A percentile compares a stretch with the other conserved stretches of the same genome.
Evolutionary conservation across 2,113 vertebrate genomes (phyloP).

Genomic region (Scalopus aquaticus): DNA sequence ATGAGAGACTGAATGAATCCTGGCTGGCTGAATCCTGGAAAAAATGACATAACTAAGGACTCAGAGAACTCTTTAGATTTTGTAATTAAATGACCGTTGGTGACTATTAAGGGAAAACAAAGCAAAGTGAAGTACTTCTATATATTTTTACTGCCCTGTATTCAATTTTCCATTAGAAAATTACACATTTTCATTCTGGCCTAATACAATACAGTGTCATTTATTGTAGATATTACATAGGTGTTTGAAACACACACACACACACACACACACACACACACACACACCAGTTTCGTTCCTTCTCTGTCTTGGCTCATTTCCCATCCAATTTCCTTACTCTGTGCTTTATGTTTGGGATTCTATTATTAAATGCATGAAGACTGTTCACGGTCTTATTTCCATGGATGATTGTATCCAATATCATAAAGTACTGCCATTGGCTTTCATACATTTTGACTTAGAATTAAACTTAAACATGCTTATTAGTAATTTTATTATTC

Average conservation of each 20-base stretch:
- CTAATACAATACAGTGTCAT: neutral
- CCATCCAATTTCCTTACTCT: neutral
- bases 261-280: no score
- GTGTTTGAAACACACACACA: neutral
- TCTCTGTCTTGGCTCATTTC: neutral
- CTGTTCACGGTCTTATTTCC: neutral
- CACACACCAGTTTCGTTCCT: neutral
- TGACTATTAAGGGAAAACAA: neutral
- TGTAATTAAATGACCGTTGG: neutral
- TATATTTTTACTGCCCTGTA: neutral
- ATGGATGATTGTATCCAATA: neutral
- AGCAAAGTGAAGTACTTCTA: neutral
- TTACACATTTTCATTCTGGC: neutral
- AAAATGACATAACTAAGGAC: neutral
- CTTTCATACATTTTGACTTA: neutral
- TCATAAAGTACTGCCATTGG: neutral
- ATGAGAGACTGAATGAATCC: no score
- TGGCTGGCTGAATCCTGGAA: rapidly evolving
- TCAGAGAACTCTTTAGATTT: neutral
- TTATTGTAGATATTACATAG: neutral
- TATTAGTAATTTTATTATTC: neutral
- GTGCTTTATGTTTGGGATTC: neutral
- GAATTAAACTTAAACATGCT: neutral
- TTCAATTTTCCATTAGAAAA: neutral
- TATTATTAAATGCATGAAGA: neutral